Base-by-base conservation (phyloP, 1,140 invertebrate species). In the Mamestra configurata region DNA sequence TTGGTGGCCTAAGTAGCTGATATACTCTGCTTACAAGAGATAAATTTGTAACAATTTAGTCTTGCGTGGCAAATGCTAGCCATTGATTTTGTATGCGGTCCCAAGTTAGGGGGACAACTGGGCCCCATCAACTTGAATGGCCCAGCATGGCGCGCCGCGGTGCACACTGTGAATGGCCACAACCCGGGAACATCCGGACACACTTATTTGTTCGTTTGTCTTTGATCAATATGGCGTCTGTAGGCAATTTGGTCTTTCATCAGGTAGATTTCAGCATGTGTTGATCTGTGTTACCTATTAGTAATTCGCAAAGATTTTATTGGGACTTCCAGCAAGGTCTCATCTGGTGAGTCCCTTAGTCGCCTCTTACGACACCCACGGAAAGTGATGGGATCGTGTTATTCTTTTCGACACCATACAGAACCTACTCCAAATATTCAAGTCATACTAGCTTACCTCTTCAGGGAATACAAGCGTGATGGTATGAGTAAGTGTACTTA, bases 1-100 rank as follows among this genome's bases (percentile, higher is more conserved):
- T n/a, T n/a, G n/a, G n/a, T n/a, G n/a, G n/a, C n/a, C n/a, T n/a
- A n/a, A n/a, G n/a, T n/a, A n/a, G n/a, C n/a, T n/a, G n/a, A n/a
- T n/a, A n/a, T n/a, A n/a, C n/a, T 76, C 40, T 46, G 55, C 15
- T 43, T 40, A 27, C 43, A 73, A 64, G 35, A 37, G 46, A 70
- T 78, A 71, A 80, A 82, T 81, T 84, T 61, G 70, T 75, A 64
- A 76, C 80, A 83, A 46, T 77, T 82, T 83, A 77, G 80, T 77
- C 80, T 76, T 80, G 70, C 80, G 82, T 84, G 27, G 81, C 83
- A 87, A 89, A 87, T 86, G 82, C 81, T 51, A 75, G 66, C 68
- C 83, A 88, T 86, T 89, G 86, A 90, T 89, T 86, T 82, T 86
- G 84, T 88, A 79, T 81, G 81, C 72, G 79, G 83, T 76, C 57